Conservation (phyloP, 2,888 invertebrate species). For the Latrodectus elegans region DNA sequence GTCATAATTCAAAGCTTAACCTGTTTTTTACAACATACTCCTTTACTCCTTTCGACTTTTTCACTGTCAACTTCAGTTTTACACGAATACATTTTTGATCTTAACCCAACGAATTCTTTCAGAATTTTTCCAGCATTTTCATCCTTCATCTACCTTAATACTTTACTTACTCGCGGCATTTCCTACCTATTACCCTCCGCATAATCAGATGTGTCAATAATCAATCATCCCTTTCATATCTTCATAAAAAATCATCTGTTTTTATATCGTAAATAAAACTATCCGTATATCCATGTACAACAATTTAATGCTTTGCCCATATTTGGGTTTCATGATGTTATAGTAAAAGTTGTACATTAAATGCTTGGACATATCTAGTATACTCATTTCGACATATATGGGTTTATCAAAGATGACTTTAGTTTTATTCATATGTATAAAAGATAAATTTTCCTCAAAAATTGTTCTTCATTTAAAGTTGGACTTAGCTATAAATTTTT, state of each 20-base stretch:
- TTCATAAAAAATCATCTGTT: background rate
- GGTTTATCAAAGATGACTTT: conserved; percentile 70
- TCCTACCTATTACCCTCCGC: background rate
- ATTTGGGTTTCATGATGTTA: conserved; percentile 65
- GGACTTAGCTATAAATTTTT: conserved; percentile 32
- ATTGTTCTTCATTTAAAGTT: conserved; percentile 36
- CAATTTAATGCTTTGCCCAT: background rate
- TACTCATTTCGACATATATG: too few relatives aligned
- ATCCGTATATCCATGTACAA: background rate
- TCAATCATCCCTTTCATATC: conserved; percentile 9
- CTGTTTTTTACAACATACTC: background rate
- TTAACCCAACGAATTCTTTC: background rate
- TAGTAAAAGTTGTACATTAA: conserved; percentile 72
- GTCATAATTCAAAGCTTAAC: background rate
- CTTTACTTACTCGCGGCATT: background rate
- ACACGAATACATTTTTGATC: background rate
- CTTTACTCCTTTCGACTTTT: background rate
- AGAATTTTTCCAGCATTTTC: background rate
- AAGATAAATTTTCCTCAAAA: conserved; percentile 8
- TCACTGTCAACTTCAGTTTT: too few relatives aligned
- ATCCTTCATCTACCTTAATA: background rate
- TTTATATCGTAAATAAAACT: too few relatives aligned
- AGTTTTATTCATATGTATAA: conserved; percentile 29
- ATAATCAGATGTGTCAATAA: background rate
- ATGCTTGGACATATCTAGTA: conserved; percentile 72